A percentile compares a stretch with the other conserved stretches of the same genome.
These are phyloP conservation scores for Perithous albicinctus DNA, from an alignment of 2,888 invertebrate genomes.

Conservation along the genomic window DNA sequence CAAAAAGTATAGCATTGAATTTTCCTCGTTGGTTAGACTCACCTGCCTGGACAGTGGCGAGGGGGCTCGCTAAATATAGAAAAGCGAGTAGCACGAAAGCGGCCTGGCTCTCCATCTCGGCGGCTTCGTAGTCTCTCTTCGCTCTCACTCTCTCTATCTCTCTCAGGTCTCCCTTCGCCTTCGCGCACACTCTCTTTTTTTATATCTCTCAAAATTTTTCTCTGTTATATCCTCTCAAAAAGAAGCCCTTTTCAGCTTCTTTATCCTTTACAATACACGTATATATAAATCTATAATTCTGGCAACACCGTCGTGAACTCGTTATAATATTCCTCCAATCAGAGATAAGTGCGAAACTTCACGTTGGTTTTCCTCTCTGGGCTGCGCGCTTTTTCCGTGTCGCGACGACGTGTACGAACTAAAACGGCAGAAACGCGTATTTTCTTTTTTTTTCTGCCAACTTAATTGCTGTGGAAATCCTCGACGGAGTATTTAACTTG, in stretches of 20 bases:
- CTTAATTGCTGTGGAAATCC: no score
- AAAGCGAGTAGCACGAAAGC: conserved; percentile 80
- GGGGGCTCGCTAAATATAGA: conserved; percentile 83
- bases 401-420: neutral
- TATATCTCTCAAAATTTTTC: no score
- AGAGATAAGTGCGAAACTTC: neutral
- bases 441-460: no score
- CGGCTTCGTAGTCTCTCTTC: conserved; percentile 52
- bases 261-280: neutral
- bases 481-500: neutral
- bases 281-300: conserved; percentile 5
- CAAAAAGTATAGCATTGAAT: neutral
- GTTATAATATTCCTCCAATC: neutral
- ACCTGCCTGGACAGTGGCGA: conserved; percentile 82
- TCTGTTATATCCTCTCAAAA: no score
- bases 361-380: neutral
- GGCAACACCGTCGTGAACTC: no score
- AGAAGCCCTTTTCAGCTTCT: no score
- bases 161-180: no score
- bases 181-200: no score
- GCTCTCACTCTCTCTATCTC: conserved; percentile 11
- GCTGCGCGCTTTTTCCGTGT: neutral
- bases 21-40: conserved; percentile 70
- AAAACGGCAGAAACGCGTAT: neutral
- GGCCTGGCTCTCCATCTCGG: conserved; percentile 80